Evolutionary conservation across 2,797 vertebrate species (phyloP).

Genomic region (Nyctibius grandis): DNA sequence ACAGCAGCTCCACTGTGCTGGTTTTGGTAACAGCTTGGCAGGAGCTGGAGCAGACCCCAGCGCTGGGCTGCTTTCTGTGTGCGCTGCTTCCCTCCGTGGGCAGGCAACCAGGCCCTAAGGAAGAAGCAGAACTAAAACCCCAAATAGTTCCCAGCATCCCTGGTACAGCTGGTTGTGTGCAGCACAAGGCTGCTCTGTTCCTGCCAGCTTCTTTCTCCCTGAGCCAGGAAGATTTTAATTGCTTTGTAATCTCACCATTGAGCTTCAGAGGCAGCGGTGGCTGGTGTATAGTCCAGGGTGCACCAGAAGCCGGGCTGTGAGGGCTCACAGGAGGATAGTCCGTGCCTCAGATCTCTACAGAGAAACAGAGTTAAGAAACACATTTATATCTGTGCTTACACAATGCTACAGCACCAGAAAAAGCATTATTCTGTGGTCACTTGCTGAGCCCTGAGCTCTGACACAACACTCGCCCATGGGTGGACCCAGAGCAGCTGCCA

Average conservation of each 20-base stretch:
- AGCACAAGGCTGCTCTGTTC: background rate
- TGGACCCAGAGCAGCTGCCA: background rate
- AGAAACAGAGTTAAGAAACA: background rate
- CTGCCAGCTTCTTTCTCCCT: background rate
- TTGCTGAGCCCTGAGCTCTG: background rate
- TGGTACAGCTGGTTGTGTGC: too few relatives aligned
- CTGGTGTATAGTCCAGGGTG: accelerated
- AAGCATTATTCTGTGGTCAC: accelerated
- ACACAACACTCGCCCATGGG: accelerated
- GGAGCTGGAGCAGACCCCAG: too few relatives aligned
- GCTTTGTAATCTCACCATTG: accelerated
- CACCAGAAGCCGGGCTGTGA: accelerated
- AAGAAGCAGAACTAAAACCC: background rate
- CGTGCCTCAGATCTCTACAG: background rate
- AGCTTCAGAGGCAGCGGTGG: too few relatives aligned
- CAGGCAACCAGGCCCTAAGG: background rate
- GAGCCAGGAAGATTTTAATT: too few relatives aligned
- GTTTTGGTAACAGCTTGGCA: too few relatives aligned
- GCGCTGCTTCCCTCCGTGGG: accelerated
- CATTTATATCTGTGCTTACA: background rate
- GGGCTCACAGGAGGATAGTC: background rate
- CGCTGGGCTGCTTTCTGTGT: too few relatives aligned
- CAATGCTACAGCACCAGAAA: background rate
- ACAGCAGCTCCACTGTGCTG: accelerated
- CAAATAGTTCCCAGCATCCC: accelerated